Percentiles rank a stretch among this genome's conserved stretches.
Conservation (phyloP, 2,888 invertebrate species). For the Metopia argyrocephala region DNA sequence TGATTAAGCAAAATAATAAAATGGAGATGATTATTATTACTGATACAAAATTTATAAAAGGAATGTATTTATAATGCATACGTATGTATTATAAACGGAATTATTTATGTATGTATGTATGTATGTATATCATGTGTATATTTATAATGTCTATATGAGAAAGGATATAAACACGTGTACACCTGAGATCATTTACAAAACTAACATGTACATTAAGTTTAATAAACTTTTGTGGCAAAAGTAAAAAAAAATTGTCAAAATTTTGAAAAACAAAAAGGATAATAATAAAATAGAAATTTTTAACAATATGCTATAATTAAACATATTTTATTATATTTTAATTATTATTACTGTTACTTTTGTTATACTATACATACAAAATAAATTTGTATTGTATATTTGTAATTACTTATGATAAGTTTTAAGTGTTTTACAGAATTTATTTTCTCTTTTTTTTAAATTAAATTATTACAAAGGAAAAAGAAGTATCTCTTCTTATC, state of each 20-base stretch:
- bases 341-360: constrained; percentile 11
- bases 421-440: neutral
- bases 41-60: neutral
- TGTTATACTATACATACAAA: constrained; percentile 19
- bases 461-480: neutral
- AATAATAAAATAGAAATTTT: neutral
- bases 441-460: neutral
- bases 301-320: constrained; percentile 8
- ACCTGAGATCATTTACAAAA: constrained; percentile 57
- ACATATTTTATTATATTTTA: neutral
- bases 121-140: neutral
- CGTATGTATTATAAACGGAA: neutral
- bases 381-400: neutral
- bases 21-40: neutral
- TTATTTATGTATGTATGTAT: neutral
- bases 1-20: neutral
- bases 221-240: constrained; percentile 57
- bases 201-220: constrained; percentile 27
- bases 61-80: neutral
- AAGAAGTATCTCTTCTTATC: neutral
- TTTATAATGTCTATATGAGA: neutral
- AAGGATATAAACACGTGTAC: constrained; percentile 16
- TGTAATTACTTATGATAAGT: neutral
- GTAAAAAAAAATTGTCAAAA: constrained; percentile 65
- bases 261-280: constrained; percentile 45